Evolutionary conservation across 37 sponge, comb jelly and placozoan species (phyloP), one percentile per base, ranked within the genome.

Genomic region (Ephydatia muelleri): DNA sequence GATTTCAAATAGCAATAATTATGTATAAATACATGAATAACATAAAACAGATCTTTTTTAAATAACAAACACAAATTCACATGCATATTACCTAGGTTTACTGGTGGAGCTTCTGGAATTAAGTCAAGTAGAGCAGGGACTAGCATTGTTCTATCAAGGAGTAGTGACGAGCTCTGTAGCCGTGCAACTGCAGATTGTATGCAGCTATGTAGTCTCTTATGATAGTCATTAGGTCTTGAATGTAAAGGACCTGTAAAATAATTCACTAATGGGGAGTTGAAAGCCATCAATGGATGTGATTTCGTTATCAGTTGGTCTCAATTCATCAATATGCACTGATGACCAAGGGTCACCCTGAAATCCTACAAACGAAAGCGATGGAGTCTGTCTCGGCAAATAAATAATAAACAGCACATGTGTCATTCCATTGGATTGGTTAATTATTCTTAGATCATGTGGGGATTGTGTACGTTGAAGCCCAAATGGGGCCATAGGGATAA

Each of bases 321-420:
- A 75, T 29, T 93, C 90, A 86, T 89, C 93, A 80, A 93, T 86
- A 68, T 93, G 93, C 16, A 73, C 77, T 32, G 87, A 93, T 32
- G 84, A 57, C 93, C 93, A 93, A 12, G 85, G 71, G 26, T 86
- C 93, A 48, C 93, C 93, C 76, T 93, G 93, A 67, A 93, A 89
- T 0, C 90, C 85, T 57, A 89, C 84, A 79, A 93, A 93, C 5
- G 78, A 78, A 5, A 87, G 66, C 19, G 73, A 68, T 13, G 69
- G 74, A 2, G 38, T 81, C 83, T 83, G 86, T 6, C 49, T 82
- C 28, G 90, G 93, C 3, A 93, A 82, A 74, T 86, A 75, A 40
- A 93, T 76, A 39, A 93, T 84, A 47, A 89, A 89, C 19, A 93
- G 72, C 12, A 89, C 84, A 66, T 89, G 90, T 2, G 90, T 89